Percentiles rank a stretch among this genome's conserved stretches.
phyloP scores from a whole-genome alignment of 2,113 vertebrate species.

The Cyprinus carpio region DNA sequence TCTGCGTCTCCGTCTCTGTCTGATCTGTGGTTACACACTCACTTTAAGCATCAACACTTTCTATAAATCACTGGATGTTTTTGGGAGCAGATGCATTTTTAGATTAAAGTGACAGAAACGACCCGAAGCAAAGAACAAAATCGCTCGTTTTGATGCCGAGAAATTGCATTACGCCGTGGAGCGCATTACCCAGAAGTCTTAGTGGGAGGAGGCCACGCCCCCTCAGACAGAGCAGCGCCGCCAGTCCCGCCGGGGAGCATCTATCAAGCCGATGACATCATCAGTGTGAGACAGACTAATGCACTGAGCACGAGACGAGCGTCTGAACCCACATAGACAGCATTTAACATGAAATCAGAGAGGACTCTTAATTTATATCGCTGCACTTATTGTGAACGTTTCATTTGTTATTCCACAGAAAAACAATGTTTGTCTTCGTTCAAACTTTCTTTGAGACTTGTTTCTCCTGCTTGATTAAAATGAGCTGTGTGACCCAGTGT shows the following conservation, averaged over 20 bases:
- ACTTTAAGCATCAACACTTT: conserved; percentile 40
- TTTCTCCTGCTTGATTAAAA: too few relatives aligned
- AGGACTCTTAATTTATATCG: not conserved
- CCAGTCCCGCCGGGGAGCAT: conserved; percentile 34
- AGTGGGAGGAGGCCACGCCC: conserved; percentile 42
- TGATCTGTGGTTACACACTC: conserved; percentile 3
- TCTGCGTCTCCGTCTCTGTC: not conserved
- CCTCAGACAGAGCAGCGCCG: conserved; percentile 54
- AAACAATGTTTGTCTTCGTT: not conserved
- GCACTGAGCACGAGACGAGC: not conserved
- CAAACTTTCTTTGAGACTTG: not conserved
- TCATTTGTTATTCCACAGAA: not conserved
- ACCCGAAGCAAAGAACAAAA: conserved; percentile 37
- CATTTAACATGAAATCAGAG: not conserved
- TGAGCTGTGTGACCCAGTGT: too few relatives aligned
- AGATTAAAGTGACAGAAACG: conserved; percentile 43
- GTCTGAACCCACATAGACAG: not conserved
- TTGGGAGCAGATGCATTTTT: conserved; percentile 42
- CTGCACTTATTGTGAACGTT: not conserved
- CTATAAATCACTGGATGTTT: conserved; percentile 22
- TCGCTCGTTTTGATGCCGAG: conserved; percentile 31
- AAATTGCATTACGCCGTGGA: conserved; percentile 49
- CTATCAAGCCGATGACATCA: conserved; percentile 40
- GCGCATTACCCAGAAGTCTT: conserved; percentile 54
- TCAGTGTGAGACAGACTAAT: conserved; percentile 21